Evolutionary conservation across 2,888 invertebrate species (phyloP).

Genomic region (Oxycera nigricornis): DNA sequence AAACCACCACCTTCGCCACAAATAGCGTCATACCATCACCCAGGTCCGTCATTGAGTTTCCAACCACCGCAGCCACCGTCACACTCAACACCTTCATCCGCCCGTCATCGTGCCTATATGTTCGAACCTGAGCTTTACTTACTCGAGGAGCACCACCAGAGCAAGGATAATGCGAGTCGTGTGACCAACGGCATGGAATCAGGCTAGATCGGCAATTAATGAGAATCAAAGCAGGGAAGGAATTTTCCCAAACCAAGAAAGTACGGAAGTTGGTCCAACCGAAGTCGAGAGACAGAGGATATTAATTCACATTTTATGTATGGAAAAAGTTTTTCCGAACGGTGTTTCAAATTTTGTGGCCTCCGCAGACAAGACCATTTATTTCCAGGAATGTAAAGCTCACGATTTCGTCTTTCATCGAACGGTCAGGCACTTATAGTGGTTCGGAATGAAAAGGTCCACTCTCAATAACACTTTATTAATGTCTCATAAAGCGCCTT

Average conservation of each 20-base stretch:
- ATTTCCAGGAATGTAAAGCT: not conserved
- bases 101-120: not conserved
- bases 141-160: not conserved
- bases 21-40: not conserved
- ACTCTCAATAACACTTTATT: not conserved
- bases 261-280: not conserved
- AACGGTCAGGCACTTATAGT: not conserved
- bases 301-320: not conserved
- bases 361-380: not conserved
- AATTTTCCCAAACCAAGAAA: not conserved
- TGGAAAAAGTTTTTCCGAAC: not conserved
- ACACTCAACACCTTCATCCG: not conserved
- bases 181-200: constrained; percentile 3
- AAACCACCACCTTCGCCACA: not conserved
- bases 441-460: not conserved
- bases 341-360: not conserved
- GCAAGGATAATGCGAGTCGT: not conserved
- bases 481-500: not conserved
- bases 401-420: not conserved
- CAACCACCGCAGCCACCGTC: not conserved
- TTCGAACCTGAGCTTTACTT: not conserved
- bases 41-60: not conserved
- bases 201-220: not conserved
- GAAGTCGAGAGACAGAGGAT: not conserved
- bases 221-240: not conserved